phyloP scores from a whole-genome alignment of 2,888 invertebrate genomes.

The Ganaspis brasiliensis region DNA sequence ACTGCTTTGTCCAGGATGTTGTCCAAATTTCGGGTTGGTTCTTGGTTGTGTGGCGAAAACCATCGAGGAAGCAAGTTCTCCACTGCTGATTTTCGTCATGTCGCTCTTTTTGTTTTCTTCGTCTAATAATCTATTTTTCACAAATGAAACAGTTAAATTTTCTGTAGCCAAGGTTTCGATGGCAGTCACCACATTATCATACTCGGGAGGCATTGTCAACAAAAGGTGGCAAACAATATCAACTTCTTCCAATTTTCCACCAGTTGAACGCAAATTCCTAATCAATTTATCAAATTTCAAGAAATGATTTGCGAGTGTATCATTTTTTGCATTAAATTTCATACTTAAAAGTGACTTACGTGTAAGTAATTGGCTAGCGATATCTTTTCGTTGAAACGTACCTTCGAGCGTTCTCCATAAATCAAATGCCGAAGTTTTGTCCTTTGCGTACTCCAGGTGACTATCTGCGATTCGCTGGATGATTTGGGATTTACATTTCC shows the following conservation, averaged over 20 bases:
- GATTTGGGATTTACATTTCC: slow-evolving; percentile 64
- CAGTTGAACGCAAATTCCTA: slow-evolving; percentile 59
- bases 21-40: no score
- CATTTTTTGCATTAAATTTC: slow-evolving; percentile 48
- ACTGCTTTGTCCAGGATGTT: no score
- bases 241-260: slow-evolving; percentile 56
- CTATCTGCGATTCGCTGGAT: slow-evolving; percentile 58
- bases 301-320: slow-evolving; percentile 55
- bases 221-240: slow-evolving; percentile 64
- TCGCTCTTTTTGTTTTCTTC: no score
- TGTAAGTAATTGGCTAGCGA: slow-evolving; percentile 66
- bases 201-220: slow-evolving; percentile 62
- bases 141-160: no score
- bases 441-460: slow-evolving; percentile 67
- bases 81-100: no score
- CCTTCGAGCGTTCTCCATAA: slow-evolving; percentile 57
- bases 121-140: no score
- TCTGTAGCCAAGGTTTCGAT: no score
- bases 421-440: slow-evolving; percentile 62
- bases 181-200: no score
- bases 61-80: no score
- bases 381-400: slow-evolving; percentile 61
- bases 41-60: no score
- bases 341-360: slow-evolving; percentile 60
- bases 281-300: slow-evolving; percentile 65